These are phyloP conservation scores for Drosophila ohnishii DNA, from an alignment of 1,140 invertebrate species.

Conservation along the genomic window DNA sequence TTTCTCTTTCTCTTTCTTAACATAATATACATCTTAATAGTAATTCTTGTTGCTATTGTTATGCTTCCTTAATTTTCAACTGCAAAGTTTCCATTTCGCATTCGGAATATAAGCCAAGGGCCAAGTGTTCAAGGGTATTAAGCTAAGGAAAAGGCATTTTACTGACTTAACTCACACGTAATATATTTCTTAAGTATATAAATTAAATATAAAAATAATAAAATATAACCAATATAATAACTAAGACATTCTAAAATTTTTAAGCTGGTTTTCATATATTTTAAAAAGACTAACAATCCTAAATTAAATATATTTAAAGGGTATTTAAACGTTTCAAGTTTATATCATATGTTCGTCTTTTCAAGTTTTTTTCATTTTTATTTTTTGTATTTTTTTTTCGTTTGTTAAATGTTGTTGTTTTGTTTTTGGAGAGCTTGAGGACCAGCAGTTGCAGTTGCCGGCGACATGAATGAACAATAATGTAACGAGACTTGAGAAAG, in stretches of 20 bases:
- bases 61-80: constrained; percentile 33
- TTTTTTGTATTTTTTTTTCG: constrained; percentile 4
- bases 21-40: constrained; percentile 15
- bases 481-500: constrained; percentile 52
- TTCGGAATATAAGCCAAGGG: constrained; percentile 26
- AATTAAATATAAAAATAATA: neutral
- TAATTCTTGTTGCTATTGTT: constrained; percentile 28
- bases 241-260: neutral
- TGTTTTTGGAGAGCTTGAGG: constrained; percentile 4
- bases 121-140: constrained; percentile 14
- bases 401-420: neutral
- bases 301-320: neutral
- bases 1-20: neutral
- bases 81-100: constrained; percentile 37
- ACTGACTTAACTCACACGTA: neutral
- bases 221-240: neutral
- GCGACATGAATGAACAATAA: constrained; percentile 45
- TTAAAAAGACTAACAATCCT: too few species aligned
- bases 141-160: neutral
- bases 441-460: constrained; percentile 38
- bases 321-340: neutral
- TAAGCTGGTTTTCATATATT: too few species aligned
- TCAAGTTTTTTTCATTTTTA: neutral
- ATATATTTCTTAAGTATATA: neutral
- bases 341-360: neutral